Percentiles rank a stretch among this genome's conserved stretches.
These are phyloP conservation scores for Cephalopholis sonnerati DNA, from an alignment of 2,113 vertebrate species.

Conservation along the genomic window DNA sequence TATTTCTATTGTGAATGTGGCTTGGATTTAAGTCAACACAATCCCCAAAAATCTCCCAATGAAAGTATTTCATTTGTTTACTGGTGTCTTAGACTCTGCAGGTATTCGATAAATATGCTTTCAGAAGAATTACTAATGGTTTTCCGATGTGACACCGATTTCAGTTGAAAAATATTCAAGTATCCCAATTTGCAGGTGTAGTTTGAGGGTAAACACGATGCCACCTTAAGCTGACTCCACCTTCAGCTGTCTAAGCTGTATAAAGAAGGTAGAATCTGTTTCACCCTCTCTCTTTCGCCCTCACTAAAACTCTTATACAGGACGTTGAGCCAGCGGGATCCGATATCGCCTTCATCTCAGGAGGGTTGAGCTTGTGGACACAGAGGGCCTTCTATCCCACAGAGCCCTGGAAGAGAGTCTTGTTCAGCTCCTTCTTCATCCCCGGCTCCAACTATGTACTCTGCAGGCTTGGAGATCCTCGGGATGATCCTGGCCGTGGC, in stretches of 20 bases:
- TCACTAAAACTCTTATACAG: constrained; percentile 63
- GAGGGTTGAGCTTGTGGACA: constrained; percentile 69
- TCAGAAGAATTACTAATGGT: background rate
- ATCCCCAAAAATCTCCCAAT: background rate
- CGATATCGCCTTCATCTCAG: constrained; percentile 76
- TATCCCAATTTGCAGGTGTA: background rate
- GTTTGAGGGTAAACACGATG: constrained; percentile 73
- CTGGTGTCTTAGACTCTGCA: background rate
- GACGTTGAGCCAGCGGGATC: constrained; percentile 74
- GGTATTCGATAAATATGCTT: background rate
- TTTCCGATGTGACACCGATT: background rate
- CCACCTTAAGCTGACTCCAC: constrained; percentile 84
- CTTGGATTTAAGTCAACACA: background rate
- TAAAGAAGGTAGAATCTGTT: constrained; percentile 84
- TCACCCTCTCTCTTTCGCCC: constrained; percentile 72
- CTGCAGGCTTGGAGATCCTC: constrained; percentile 85
- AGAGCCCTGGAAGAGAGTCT: constrained; percentile 26
- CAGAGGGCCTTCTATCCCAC: constrained; percentile 74
- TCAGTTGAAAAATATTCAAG: background rate
- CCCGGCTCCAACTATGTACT: constrained; percentile 76
- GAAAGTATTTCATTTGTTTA: background rate
- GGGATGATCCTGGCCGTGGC: constrained; percentile 86
- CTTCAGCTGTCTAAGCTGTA: constrained; percentile 82
- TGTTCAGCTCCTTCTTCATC: constrained; percentile 26
- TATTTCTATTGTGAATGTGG: background rate